Evolutionary conservation across 2,113 vertebrate genomes (phyloP).

Genomic region (Ptilorrhoa leucosticta): DNA sequence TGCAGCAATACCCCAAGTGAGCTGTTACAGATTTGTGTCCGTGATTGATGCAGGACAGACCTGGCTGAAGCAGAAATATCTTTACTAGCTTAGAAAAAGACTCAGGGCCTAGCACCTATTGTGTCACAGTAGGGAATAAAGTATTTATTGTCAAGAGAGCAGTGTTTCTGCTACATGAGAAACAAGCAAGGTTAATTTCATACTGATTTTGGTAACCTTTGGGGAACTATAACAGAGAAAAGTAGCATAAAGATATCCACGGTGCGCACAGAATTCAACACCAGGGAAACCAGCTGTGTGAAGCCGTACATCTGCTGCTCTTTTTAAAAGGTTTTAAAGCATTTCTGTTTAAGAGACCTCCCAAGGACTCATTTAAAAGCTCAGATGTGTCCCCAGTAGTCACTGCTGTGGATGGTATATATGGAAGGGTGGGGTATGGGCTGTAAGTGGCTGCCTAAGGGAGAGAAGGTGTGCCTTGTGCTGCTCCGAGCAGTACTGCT

Average conservation of each 20-base stretch:
- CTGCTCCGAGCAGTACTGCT: not conserved
- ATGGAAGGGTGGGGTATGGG: not conserved
- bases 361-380: conserved; percentile 51
- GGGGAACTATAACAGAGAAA: conserved; percentile 35
- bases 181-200: conserved; percentile 65
- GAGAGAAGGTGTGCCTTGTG: not conserved
- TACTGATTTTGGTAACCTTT: conserved; percentile 47
- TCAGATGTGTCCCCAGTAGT: not conserved
- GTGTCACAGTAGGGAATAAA: conserved; percentile 15
- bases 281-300: conserved; percentile 40
- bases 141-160: conserved; percentile 27
- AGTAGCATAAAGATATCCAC: conserved; percentile 36
- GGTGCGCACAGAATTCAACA: not conserved
- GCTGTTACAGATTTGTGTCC: not conserved
- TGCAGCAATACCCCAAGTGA: not conserved
- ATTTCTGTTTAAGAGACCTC: conserved; percentile 47
- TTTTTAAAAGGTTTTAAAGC: conserved; percentile 53
- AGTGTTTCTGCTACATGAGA: conserved; percentile 15
- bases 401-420: not conserved
- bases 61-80: not conserved
- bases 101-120: not conserved
- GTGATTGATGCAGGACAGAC: not conserved
- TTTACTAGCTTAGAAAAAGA: conserved; percentile 24
- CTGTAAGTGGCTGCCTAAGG: not conserved
- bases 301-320: conserved; percentile 16